These are phyloP conservation scores for Diaperis boleti DNA, from an alignment of 2,888 invertebrate genomes.

Conservation along the genomic window DNA sequence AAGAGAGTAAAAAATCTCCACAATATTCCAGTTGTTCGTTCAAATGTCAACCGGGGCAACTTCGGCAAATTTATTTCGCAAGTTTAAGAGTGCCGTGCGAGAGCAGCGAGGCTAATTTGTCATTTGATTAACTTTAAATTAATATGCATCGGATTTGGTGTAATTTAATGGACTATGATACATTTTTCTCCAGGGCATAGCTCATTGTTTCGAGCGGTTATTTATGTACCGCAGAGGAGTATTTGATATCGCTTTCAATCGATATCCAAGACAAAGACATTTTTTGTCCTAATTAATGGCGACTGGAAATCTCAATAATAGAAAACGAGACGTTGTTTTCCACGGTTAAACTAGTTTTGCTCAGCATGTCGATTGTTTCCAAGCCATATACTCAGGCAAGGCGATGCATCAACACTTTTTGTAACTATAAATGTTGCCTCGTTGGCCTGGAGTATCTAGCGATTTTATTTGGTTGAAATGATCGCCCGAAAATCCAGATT, in stretches of 20 bases:
- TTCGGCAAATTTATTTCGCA: slow-evolving; percentile 8
- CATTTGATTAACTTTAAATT: slow-evolving; percentile 32
- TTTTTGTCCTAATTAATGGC: slow-evolving; percentile 32
- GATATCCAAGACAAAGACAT: slow-evolving; percentile 29
- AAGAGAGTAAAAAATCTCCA: no score
- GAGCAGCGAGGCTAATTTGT: slow-evolving; percentile 25
- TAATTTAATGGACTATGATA: slow-evolving; percentile 36
- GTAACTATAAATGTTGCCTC: slow-evolving; percentile 49
- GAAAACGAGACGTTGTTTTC: slow-evolving; percentile 42
- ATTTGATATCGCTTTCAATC: slow-evolving; percentile 25
- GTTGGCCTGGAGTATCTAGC: slow-evolving; percentile 43
- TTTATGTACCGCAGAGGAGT: slow-evolving; percentile 29
- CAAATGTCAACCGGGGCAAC: no score
- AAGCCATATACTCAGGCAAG: slow-evolving; percentile 50
- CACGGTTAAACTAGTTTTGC: slow-evolving; percentile 40
- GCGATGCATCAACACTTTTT: slow-evolving; percentile 53
- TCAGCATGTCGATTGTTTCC: slow-evolving; percentile 52
- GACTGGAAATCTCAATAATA: slow-evolving; percentile 33
- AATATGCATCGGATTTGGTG: slow-evolving; percentile 33
- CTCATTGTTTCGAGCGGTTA: slow-evolving; percentile 29
- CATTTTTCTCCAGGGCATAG: slow-evolving; percentile 37
- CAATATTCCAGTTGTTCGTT: no score
- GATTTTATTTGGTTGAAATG: slow-evolving; percentile 41
- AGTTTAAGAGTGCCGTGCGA: slow-evolving; percentile 19
- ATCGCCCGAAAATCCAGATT: slow-evolving; percentile 22